phyloP scores from a whole-genome alignment of 2,888 invertebrate species.

The Xanthostigma xanthostigma region DNA sequence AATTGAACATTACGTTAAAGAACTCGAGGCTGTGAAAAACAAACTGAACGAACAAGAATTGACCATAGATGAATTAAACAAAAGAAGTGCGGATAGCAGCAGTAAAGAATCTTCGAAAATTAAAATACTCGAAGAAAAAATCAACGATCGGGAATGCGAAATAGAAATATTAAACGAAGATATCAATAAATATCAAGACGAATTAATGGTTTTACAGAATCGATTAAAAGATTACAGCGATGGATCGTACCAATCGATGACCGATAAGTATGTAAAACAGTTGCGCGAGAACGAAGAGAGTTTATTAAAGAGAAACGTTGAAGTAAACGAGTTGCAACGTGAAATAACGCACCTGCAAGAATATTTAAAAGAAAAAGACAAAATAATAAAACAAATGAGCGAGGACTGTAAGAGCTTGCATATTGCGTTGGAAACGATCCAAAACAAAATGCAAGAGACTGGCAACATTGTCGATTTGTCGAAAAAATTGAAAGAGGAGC shows the following conservation, averaged over 20 bases:
- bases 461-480: slow-evolving; percentile 42
- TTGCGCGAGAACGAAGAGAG: slow-evolving; percentile 26
- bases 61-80: slow-evolving; percentile 19
- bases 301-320: slow-evolving; percentile 26
- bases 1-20: slow-evolving; percentile 13
- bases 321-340: slow-evolving; percentile 28
- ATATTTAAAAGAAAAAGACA: slow-evolving; percentile 41
- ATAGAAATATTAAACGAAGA: slow-evolving; percentile 38
- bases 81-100: slow-evolving; percentile 19
- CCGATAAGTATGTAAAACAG: slow-evolving; percentile 12
- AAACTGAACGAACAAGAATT: slow-evolving; percentile 11
- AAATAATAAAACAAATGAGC: slow-evolving; percentile 41
- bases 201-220: slow-evolving; percentile 32
- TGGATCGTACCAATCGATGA: slow-evolving; percentile 10
- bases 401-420: slow-evolving; percentile 38
- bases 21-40: slow-evolving; percentile 13
- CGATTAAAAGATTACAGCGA: slow-evolving; percentile 22
- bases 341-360: slow-evolving; percentile 41
- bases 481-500: slow-evolving; percentile 38
- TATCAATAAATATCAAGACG: slow-evolving; percentile 33
- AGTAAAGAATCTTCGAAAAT: slow-evolving; percentile 22
- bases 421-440: slow-evolving; percentile 33
- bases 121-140: slow-evolving; percentile 28
- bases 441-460: slow-evolving; percentile 35
- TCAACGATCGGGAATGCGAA: slow-evolving; percentile 38